Base-by-base conservation (phyloP, 2,113 vertebrate species). In the Ailurus styani region DNA sequence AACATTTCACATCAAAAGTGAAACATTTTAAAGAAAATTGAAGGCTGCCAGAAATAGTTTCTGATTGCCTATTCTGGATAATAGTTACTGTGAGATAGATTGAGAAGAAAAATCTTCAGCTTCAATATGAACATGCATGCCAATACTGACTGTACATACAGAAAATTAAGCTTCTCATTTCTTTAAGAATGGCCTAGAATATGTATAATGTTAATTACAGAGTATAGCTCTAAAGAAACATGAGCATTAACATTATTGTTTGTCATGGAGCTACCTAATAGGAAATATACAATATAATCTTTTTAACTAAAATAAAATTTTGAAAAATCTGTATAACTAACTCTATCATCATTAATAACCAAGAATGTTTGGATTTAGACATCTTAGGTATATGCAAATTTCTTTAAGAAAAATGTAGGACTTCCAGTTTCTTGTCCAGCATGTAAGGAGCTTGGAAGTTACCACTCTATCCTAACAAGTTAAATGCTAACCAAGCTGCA, bases 131-230 rank as follows among this genome's bases (percentile, higher is more conserved):
- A 90, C 34, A 78, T 50, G 34, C 31, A 82, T 70, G 25, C 29
- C 18, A 93, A 85, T 57, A 66, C 11, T 62, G 70, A 93, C 88
- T 81, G 2, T 29, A 31, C 1, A 54, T 70, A 40, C 3, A 54
- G 70, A 15, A 87, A 91, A 64, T 72, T 78, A 92, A 94, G 20
- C 31, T 92, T 97, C 31, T 47, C 3, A 54, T 92, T 96, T 87
- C 3, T 88, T 77, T 87, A 14, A 87, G 20, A 95, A 94, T 97
- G 9, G 37, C 15, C 27, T 45, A 45, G 45, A 64, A 25, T 18
- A 29, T 14, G 29, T 23, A 31, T 64, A 79, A 64, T 14, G 7
- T 66, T 93, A 88, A 75, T 64, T 81, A 55, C 2, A 87, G 4
- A 88, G 77, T 13, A 40, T 6, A 2, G 2, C 0, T 64, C 23